Percentiles rank a stretch among this genome's conserved stretches.
Evolutionary conservation across 2,888 invertebrate genomes (phyloP).

Genomic region (Rosalia funebris): DNA sequence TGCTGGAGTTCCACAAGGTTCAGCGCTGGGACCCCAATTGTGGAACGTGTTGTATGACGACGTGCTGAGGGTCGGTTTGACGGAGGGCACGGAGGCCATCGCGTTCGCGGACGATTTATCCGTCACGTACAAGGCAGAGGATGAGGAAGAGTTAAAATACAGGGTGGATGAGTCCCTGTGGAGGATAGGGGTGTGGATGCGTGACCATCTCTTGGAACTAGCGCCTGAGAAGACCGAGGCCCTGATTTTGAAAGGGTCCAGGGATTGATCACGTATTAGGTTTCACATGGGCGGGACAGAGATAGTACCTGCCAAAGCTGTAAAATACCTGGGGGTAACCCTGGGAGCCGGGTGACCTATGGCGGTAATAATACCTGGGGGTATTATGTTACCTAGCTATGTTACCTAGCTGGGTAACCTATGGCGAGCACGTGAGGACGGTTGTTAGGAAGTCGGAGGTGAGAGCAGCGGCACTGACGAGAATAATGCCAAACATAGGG

Average conservation of each 20-base stretch:
- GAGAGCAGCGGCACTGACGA: too few relatives aligned
- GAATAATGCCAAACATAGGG: too few relatives aligned
- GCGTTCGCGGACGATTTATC: neutral
- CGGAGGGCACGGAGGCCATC: neutral
- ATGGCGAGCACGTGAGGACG: too few relatives aligned
- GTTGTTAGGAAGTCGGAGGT: too few relatives aligned
- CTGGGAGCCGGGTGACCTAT: too few relatives aligned
- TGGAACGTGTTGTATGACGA: neutral
- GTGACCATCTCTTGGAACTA: neutral
- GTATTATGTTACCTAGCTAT: too few relatives aligned
- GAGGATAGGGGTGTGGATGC: neutral
- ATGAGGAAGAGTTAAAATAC: neutral
- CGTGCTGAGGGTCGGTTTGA: neutral
- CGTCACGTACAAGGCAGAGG: neutral
- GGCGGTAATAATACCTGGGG: too few relatives aligned
- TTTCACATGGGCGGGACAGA: neutral
- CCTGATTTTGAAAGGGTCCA: too few relatives aligned
- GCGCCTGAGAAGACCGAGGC: conserved; percentile 2
- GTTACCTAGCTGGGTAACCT: too few relatives aligned
- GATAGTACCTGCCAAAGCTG: too few relatives aligned
- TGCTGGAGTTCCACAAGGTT: conserved; percentile 1
- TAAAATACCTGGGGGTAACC: too few relatives aligned
- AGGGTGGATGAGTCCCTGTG: neutral
- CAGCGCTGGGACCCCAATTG: neutral
- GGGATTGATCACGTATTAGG: neutral